These are phyloP conservation scores for Wasmannia auropunctata DNA, from an alignment of 1,140 invertebrate genomes.

Conservation along the genomic window DNA sequence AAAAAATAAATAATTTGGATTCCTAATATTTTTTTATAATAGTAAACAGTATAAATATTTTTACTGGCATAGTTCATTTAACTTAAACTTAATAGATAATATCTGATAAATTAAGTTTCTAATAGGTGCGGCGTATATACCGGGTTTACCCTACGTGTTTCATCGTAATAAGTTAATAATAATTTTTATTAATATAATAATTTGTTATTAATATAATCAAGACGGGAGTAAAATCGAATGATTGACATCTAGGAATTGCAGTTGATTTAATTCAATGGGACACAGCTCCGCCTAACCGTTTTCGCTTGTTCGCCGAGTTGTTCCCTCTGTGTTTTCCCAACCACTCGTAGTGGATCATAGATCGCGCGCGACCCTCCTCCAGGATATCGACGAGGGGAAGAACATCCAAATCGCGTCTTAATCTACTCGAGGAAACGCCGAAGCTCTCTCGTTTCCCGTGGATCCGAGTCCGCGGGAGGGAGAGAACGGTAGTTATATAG, in stretches of 20 bases:
- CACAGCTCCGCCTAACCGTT: not conserved
- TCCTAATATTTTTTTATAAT: no score
- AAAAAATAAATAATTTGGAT: no score
- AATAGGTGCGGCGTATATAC: no score
- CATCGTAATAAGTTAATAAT: not conserved
- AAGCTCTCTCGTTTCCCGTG: slow-evolving; percentile 10
- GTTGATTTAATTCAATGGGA: not conserved
- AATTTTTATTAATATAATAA: no score
- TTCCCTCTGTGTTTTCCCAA: not conserved
- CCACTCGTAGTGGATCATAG: not conserved
- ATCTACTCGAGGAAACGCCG: slow-evolving; percentile 77
- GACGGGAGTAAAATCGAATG: not conserved
- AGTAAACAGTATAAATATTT: no score
- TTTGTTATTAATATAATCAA: not conserved
- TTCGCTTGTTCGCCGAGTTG: not conserved
- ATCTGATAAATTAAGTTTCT: no score
- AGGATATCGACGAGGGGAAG: slow-evolving; percentile 16
- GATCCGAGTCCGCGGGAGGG: slow-evolving; percentile 24
- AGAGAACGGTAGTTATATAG: slow-evolving; percentile 55
- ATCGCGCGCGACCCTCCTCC: slow-evolving; percentile 31
- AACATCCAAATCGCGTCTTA: slow-evolving; percentile 80
- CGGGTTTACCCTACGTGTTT: no score
- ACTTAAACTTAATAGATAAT: no score
- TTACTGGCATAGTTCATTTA: no score
- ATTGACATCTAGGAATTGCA: not conserved